Evolutionary conservation across 2,888 invertebrate genomes (phyloP).

Genomic region (Pelosia muscerda): DNA sequence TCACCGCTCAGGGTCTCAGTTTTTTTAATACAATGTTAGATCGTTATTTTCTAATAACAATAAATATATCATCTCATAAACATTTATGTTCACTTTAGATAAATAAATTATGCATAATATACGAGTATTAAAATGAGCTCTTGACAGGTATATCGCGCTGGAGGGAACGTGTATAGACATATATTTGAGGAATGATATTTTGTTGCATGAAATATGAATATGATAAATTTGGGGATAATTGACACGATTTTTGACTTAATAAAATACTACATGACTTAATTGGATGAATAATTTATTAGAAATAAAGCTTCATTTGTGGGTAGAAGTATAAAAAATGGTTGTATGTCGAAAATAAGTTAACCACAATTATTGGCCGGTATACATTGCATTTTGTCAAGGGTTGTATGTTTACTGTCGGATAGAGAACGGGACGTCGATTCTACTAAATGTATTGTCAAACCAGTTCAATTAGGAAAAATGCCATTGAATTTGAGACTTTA

Average conservation of each 20-base stretch:
- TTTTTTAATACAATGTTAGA: conserved; percentile 12
- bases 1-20: background rate
- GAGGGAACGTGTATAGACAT: background rate
- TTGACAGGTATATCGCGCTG: conserved; percentile 29
- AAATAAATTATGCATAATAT: conserved; percentile 46
- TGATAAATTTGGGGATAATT: conserved; percentile 3
- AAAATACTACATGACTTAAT: background rate
- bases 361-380: too few relatives aligned
- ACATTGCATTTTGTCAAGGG: too few relatives aligned
- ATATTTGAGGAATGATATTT: conserved; percentile 6
- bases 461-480: too few relatives aligned
- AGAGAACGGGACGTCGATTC: too few relatives aligned
- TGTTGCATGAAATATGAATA: background rate
- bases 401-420: too few relatives aligned
- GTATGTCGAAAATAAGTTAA: too few relatives aligned
- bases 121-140: conserved; percentile 33
- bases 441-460: too few relatives aligned
- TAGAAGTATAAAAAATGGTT: background rate
- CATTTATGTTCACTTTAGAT: conserved; percentile 40
- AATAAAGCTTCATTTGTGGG: background rate
- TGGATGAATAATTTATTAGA: background rate
- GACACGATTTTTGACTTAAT: background rate
- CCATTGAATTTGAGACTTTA: too few relatives aligned
- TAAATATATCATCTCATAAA: conserved; percentile 51
- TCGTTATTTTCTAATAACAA: conserved; percentile 33